Evolutionary conservation across 1,140 invertebrate species (phyloP), one percentile per base, ranked within the genome.

Genomic region (Eulimnadia texana): DNA sequence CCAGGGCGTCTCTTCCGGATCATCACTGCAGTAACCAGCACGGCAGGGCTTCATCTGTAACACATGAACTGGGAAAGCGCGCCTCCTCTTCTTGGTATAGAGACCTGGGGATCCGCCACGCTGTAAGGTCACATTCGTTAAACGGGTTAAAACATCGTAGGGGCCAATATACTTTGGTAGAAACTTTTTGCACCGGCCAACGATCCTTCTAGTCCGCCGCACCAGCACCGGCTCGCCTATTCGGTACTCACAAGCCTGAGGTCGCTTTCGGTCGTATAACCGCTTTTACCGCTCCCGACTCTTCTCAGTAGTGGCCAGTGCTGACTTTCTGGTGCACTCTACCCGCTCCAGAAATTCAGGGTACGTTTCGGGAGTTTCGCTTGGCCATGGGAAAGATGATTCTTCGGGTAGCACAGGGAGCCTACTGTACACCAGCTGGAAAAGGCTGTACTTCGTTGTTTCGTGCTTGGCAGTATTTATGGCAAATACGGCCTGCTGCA

Each of bases 371-470:
- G 10, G 13, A 13, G 23, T 13, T 28, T 29, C 50, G 1, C 22
- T 29, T 0, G 10, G 13, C 24, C 22, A 27, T 13, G 60, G 60
- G 50, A 53, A 53, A 16, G 33, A 13, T 1, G 47, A 13, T 61
- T 61, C 60, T 11, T 61, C 24, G 2, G 62, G 60, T 25, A 63
- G 11, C 1, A 47, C 20, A 9, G 73, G 67, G 63, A 72, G 70
- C 49, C 64, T 64, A 3, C 75, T 74, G 55, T 74, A 76, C 11
- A 78, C 16, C 3, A 78, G 25, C 67, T 75, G 71, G 55, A 73
- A 72, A 0, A 74, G 72, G 6, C 70, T 64, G 62, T n/a, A 73
- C 13, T 68, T 65, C 0, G 72, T 77, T 0, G 68, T 65, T 47
- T 63, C 62, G 58, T 78, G 76, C 24, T 24, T 60, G 2, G 64